Base-by-base conservation (phyloP, 2,113 vertebrate species). In the Choloepus hoffmanni region DNA sequence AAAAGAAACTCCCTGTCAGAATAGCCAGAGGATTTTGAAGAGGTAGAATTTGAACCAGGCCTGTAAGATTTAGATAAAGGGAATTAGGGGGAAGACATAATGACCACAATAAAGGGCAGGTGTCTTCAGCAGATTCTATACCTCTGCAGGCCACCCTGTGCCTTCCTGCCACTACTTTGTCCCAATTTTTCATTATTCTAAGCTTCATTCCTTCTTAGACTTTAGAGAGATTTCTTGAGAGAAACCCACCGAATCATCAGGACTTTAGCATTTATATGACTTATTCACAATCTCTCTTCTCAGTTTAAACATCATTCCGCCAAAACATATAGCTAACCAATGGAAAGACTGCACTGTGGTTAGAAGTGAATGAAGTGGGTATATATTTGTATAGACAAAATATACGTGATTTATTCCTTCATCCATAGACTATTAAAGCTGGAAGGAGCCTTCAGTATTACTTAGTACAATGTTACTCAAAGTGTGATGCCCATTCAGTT, bases 251-350 rank as follows among this genome's bases (percentile, higher is more conserved):
- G 14, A 89, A 30, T 68, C 36, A 2, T 85, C 28, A 53, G 40
- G 55, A 78, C 74, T 90, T 81, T 60, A 84, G 50, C 8, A 89
- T 53, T 73, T 45, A 36, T 23, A 21, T 55, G 11, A 79, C 72
- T 68, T 83, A 91, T 67, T 94, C 30, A 92, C 8, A 95, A 18
- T 33, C 36, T 87, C 84, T 85, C 48, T 33, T 43, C 84, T 92
- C 87, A 73, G 10, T 84, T 94, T 85, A 93, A 90, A 93, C 30
- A 33, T 30, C 43, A 68, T 90, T 9, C 68, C 30, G 33, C 81
- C 88, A 40, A n/a, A 77, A 77, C 40, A 77, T 77, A 83, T 48
- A 91, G 33, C 55, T 68, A 94, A 73, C 16, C 68, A 77, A 1
- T 76, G 50, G 28, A 84, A 86, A 82, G 19, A 73, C 13, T 36